Percentiles rank a stretch among this genome's conserved stretches.
Evolutionary conservation across 2,797 vertebrate species (phyloP).

Genomic region (Dryobates pubescens): DNA sequence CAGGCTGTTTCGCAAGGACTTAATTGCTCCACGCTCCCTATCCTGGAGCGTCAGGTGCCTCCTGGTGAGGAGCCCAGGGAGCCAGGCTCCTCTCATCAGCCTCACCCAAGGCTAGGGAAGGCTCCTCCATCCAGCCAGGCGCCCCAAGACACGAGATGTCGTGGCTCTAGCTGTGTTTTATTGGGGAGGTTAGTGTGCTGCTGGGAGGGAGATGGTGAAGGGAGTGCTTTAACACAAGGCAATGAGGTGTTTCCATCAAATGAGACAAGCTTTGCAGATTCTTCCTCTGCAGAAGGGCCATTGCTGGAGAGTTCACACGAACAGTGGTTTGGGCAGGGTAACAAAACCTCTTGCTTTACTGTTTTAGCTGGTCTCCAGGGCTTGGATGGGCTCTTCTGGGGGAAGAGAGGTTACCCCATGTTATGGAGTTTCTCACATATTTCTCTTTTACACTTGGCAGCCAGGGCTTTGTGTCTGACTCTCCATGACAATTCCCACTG

Average conservation of each 20-base stretch:
- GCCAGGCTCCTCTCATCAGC: rapidly evolving
- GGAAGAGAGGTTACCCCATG: background rate
- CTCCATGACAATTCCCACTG: constrained; percentile 7
- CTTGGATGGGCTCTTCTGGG: background rate
- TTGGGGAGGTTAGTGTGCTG: background rate
- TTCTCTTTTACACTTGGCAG: constrained; percentile 34
- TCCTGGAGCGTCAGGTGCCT: background rate
- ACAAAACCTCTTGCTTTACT: background rate
- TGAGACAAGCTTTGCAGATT: constrained; percentile 20
- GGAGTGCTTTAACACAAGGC: background rate
- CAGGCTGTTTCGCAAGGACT: background rate
- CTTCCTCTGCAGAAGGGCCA: background rate
- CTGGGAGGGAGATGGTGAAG: background rate
- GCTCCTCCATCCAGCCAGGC: background rate
- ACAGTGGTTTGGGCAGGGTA: background rate
- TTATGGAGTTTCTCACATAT: constrained; percentile 11
- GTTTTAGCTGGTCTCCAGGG: background rate
- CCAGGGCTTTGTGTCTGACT: background rate
- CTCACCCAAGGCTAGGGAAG: rapidly evolving
- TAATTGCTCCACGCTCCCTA: background rate
- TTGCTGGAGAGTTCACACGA: background rate
- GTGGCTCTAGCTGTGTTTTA: background rate
- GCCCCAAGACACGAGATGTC: background rate
- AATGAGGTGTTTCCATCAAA: constrained; percentile 3
- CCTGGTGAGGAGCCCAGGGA: background rate